Base-by-base conservation (phyloP, 2,888 invertebrate genomes). In the Platycheirus rosarum region DNA sequence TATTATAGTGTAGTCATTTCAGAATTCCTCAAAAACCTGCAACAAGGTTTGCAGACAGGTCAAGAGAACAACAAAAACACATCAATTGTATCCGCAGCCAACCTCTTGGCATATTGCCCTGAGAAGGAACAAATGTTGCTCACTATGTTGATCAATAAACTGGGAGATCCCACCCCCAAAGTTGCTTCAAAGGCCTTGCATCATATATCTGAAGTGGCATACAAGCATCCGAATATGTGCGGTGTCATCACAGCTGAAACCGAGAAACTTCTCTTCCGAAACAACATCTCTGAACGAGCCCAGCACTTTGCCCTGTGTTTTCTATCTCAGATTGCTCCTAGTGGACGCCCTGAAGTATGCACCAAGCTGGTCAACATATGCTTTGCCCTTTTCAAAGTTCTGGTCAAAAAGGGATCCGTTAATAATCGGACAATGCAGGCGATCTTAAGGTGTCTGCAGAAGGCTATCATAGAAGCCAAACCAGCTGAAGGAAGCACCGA, bases 301-400 rank as follows among this genome's bases (percentile, higher is more conserved):
- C 98, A 98, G 89, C 98, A 97, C 89, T 98, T 98, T 90, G 95
- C 96, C 0, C 92, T 99, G 3, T 98, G 98, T 88, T 97, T 97
- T 89, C 91, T 99, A 32, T 95, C 96, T 51, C 97, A 97, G 89
- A 95, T 98, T 88, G 93, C 94, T 80, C 88, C 89, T 0, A 91
- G 97, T 40, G 93, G 93, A 5, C 93, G 93, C 66, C 94, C 95
- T 2, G 95, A 97, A 85, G 92, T 98, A 13, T 97, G 98, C 0
- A 94, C 94, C 85, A 95, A 94, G 86, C 91, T 99, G 32, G 95
- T 99, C 48, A 93, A 95, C 84, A 95, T 99, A 57, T 99, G 99
- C 90, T 97, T 99, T 89, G 94, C 97, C 0, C 97, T 99, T 89
- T 99, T 99, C 92, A 98, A 97, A 91, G 95, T 97, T 55, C 94